Conservation (phyloP, 2,888 invertebrate genomes). For the Ctena decussata region DNA sequence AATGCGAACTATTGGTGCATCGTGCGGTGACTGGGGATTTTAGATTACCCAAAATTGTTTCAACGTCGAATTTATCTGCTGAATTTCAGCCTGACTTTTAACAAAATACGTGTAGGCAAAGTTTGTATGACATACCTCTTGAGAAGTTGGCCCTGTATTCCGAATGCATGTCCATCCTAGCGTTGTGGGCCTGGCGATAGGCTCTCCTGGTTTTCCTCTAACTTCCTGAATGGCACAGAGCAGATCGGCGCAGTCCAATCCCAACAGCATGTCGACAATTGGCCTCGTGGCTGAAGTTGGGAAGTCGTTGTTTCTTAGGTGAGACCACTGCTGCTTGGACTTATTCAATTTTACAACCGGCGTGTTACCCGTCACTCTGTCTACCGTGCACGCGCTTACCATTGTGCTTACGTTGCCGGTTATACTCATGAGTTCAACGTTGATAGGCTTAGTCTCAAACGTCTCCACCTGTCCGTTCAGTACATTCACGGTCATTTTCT, state of each 20-base stretch:
- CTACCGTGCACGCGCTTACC: no score
- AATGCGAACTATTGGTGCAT: background rate
- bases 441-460: no score
- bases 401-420: background rate
- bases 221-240: no score
- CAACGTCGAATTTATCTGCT: background rate
- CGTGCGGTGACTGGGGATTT: background rate
- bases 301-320: background rate
- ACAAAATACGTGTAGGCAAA: no score
- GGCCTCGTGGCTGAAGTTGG: background rate
- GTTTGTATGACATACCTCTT: no score
- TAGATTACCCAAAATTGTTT: background rate
- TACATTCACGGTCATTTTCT: constrained; percentile 3
- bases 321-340: constrained; percentile 8
- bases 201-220: no score
- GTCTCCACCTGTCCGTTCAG: background rate
- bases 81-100: background rate
- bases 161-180: background rate
- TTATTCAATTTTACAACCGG: background rate
- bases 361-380: no score
- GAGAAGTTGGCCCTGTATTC: no score
- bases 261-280: no score
- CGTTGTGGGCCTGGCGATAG: background rate
- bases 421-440: background rate
- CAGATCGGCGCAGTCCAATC: no score